Evolutionary conservation across 2,797 vertebrate species (phyloP).

Genomic region (Brachyrhaphis roseni): DNA sequence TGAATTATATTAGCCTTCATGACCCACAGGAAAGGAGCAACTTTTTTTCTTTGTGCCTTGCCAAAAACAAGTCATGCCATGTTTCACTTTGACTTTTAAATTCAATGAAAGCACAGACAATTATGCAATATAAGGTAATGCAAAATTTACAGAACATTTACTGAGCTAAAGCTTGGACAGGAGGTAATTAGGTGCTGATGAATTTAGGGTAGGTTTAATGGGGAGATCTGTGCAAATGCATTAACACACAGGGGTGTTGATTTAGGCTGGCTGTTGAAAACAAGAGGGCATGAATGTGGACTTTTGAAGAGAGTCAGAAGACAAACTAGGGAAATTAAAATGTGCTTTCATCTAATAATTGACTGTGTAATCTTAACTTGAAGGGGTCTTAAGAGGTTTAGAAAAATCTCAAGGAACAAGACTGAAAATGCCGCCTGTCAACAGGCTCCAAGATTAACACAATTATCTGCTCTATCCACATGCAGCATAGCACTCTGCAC

Average conservation of each 20-base stretch:
- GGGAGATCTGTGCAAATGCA: conserved; percentile 10
- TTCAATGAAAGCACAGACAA: conserved; percentile 41
- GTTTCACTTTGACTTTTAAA: conserved; percentile 39
- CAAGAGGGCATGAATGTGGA: conserved; percentile 2
- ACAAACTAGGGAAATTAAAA: conserved; percentile 30
- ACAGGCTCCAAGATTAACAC: conserved; percentile 45
- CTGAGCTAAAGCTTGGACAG: conserved; percentile 25
- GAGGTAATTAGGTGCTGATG: conserved; percentile 19
- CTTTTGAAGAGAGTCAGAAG: conserved; percentile 21
- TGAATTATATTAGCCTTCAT: conserved; percentile 30
- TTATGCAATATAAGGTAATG: conserved; percentile 35
- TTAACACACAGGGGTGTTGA: neutral
- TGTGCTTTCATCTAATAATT: conserved; percentile 28
- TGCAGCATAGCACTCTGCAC: conserved; percentile 27
- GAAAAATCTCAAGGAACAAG: conserved; percentile 43
- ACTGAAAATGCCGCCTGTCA: conserved; percentile 26
- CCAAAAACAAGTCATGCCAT: conserved; percentile 40
- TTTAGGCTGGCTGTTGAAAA: neutral
- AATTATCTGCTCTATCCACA: conserved; percentile 56
- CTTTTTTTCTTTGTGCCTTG: conserved; percentile 26
- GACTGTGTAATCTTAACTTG: conserved; percentile 22
- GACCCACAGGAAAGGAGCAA: conserved; percentile 17
- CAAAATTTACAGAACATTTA: conserved; percentile 53
- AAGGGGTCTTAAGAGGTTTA: conserved; percentile 12
- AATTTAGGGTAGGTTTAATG: conserved; percentile 1